Evolutionary conservation across 2,888 invertebrate species (phyloP).

Genomic region (Drosophila peninsularis): DNA sequence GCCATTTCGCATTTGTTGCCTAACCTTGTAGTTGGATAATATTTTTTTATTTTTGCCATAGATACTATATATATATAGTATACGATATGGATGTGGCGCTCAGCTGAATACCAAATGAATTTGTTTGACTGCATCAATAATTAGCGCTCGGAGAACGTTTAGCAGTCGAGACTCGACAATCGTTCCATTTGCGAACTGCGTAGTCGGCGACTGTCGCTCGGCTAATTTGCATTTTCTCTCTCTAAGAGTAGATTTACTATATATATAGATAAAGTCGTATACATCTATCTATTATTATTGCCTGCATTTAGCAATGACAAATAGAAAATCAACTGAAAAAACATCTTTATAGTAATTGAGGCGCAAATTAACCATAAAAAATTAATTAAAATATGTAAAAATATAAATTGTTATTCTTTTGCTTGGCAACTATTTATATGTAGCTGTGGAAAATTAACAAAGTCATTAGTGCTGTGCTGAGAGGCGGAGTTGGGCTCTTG

Average conservation of each 20-base stretch:
- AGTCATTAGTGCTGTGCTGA: slow-evolving; percentile 3
- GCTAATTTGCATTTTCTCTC: slow-evolving; percentile 47
- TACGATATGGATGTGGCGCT: slow-evolving; percentile 6
- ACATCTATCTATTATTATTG: background rate
- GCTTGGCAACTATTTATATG: background rate
- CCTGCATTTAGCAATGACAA: slow-evolving; percentile 16
- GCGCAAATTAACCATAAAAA: background rate
- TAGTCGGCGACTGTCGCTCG: slow-evolving; percentile 5
- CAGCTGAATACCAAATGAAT: slow-evolving; percentile 40
- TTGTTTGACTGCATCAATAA: slow-evolving; percentile 54
- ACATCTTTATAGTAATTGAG: background rate
- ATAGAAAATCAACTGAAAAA: background rate
- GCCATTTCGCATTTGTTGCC: slow-evolving; percentile 16
- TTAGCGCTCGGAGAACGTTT: slow-evolving; percentile 31
- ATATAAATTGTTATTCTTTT: background rate
- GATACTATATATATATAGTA: slow-evolving; percentile 11
- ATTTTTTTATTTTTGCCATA: slow-evolving; percentile 9
- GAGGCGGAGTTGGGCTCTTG: background rate
- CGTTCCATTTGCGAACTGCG: slow-evolving; percentile 39
- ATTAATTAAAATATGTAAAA: slow-evolving; percentile 6
- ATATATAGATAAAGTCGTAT: background rate
- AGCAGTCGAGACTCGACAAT: slow-evolving; percentile 16
- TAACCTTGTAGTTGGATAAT: slow-evolving; percentile 10
- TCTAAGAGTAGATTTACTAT: background rate
- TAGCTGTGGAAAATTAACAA: background rate